These are phyloP conservation scores for Acrobasis suavella DNA, from an alignment of 2,888 invertebrate species.

Conservation along the genomic window DNA sequence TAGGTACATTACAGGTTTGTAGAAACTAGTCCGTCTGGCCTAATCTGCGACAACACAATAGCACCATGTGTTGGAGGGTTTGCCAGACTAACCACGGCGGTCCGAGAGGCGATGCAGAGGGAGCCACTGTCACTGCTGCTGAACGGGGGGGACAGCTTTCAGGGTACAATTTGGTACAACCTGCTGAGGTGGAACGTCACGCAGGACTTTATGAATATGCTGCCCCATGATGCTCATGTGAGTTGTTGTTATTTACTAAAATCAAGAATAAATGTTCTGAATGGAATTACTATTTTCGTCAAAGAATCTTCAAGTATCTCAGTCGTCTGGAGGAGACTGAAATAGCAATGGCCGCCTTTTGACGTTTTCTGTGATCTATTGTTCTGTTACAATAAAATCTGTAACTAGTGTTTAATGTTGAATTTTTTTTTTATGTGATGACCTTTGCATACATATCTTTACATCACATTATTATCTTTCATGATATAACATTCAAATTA, in stretches of 20 bases:
- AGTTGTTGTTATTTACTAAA: slow-evolving; percentile 38
- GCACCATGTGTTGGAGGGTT: slow-evolving; percentile 87
- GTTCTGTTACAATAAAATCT: too few relatives aligned
- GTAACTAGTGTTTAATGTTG: too few relatives aligned
- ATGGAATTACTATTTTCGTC: too few relatives aligned
- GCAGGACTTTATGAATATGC: slow-evolving; percentile 88
- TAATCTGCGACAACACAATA: slow-evolving; percentile 73
- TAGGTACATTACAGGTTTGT: slow-evolving; percentile 79
- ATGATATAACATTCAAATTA: too few relatives aligned
- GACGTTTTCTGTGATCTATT: too few relatives aligned
- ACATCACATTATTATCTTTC: too few relatives aligned
- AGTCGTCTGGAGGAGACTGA: too few relatives aligned
- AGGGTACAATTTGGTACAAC: slow-evolving; percentile 90
- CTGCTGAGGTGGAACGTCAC: slow-evolving; percentile 89
- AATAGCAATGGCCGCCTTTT: too few relatives aligned
- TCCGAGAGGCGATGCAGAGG: slow-evolving; percentile 60
- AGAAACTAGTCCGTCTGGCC: slow-evolving; percentile 81
- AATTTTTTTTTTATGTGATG: too few relatives aligned
- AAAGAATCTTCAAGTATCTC: too few relatives aligned
- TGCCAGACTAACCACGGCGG: slow-evolving; percentile 83
- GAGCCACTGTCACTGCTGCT: slow-evolving; percentile 85
- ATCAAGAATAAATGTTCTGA: too few relatives aligned
- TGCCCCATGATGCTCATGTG: slow-evolving; percentile 90
- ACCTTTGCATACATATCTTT: too few relatives aligned
- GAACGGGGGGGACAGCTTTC: slow-evolving; percentile 86